A percentile compares a stretch with the other conserved stretches of the same genome.
phyloP scores from a whole-genome alignment of 2,113 vertebrate species.

The Onychostruthus taczanowskii region DNA sequence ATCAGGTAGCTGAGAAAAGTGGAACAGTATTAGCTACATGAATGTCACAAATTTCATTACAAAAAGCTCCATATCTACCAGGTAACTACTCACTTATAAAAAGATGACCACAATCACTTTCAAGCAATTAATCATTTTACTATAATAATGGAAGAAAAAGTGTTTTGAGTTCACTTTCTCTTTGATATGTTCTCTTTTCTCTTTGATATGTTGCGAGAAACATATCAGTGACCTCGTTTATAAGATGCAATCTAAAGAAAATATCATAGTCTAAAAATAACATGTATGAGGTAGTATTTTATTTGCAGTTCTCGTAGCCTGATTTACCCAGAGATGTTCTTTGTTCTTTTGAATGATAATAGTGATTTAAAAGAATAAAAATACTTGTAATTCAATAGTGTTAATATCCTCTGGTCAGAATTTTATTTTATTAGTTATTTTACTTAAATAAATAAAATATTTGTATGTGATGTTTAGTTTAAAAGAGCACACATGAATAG shows the following conservation, averaged over 20 bases:
- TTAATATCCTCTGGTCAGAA: background rate
- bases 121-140: background rate
- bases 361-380: background rate
- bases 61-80: background rate
- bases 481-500: background rate
- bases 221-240: background rate
- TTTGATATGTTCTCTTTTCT: background rate
- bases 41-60: background rate
- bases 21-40: background rate
- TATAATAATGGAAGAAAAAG: background rate
- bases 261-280: background rate
- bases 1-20: background rate
- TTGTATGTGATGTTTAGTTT: background rate
- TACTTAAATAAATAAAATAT: background rate
- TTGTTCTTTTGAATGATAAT: background rate
- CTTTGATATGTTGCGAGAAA: background rate
- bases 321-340: background rate
- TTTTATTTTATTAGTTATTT: background rate
- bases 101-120: background rate
- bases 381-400: background rate
- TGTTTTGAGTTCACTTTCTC: background rate
- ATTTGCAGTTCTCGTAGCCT: background rate
- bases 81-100: background rate
- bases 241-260: background rate
- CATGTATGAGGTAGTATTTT: background rate